Conservation (phyloP, 2,797 vertebrate genomes). For the Paratrypauchen microcephalus region DNA sequence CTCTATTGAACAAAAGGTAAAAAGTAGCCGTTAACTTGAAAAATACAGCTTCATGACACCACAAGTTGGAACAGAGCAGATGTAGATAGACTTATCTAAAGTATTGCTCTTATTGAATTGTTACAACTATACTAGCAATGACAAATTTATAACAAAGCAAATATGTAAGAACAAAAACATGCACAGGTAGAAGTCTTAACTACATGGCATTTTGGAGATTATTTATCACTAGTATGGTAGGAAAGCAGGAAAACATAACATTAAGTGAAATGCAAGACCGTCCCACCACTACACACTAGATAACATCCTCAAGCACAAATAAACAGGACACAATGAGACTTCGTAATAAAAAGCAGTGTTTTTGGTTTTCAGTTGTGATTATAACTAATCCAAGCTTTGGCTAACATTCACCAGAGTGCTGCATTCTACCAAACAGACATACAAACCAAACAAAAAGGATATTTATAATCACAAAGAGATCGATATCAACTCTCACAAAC, state of each 20-base stretch:
- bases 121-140: neutral
- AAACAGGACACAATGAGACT: slow-evolving; percentile 86
- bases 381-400: slow-evolving; percentile 86
- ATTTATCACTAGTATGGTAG: slow-evolving; percentile 63
- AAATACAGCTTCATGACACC: too few species aligned
- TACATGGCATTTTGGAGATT: slow-evolving; percentile 49
- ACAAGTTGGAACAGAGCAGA: too few species aligned
- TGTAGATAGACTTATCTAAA: too few species aligned
- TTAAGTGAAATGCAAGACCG: slow-evolving; percentile 84
- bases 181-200: slow-evolving; percentile 60
- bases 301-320: slow-evolving; percentile 77
- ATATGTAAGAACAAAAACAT: slow-evolving; percentile 42
- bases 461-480: slow-evolving; percentile 83
- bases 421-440: slow-evolving; percentile 84
- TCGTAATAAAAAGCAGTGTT: slow-evolving; percentile 67
- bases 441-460: slow-evolving; percentile 79
- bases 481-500: slow-evolving; percentile 77
- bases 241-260: slow-evolving; percentile 66
- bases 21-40: too few species aligned
- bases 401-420: slow-evolving; percentile 87
- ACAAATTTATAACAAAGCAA: slow-evolving; percentile 29
- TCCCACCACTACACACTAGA: slow-evolving; percentile 86
- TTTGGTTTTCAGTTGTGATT: slow-evolving; percentile 74
- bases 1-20: too few species aligned
- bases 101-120: neutral